These are phyloP conservation scores for Chionodraco myersi DNA, from an alignment of 2,113 vertebrate species.

Conservation along the genomic window DNA sequence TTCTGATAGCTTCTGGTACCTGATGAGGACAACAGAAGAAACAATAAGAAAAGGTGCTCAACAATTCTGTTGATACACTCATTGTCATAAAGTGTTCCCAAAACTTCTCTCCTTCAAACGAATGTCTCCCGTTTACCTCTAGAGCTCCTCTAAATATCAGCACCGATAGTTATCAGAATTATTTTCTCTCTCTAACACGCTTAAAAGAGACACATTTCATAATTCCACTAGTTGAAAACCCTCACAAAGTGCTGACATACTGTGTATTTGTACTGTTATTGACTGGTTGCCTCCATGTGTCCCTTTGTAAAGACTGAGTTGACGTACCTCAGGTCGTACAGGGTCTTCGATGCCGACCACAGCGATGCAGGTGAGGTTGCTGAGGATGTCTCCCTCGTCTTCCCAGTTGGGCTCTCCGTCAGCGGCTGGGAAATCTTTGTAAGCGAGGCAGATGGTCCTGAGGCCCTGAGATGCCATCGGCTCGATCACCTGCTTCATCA, in stretches of 20 bases:
- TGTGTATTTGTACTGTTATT: neutral
- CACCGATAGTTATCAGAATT: neutral
- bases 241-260: no score
- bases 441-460: constrained; percentile 96
- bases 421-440: constrained; percentile 90
- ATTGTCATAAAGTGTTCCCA: neutral
- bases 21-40: constrained; percentile 50
- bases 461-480: constrained; percentile 97
- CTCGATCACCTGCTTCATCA: constrained; percentile 94
- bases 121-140: neutral
- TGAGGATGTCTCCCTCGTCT: constrained; percentile 91
- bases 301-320: neutral
- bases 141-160: neutral
- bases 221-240: neutral
- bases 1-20: constrained; percentile 97
- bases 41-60: no score
- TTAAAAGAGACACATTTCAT: neutral
- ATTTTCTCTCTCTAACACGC: neutral
- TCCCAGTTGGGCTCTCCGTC: constrained; percentile 96
- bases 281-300: neutral
- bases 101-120: neutral
- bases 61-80: no score
- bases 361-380: constrained; percentile 92
- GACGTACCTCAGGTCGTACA: constrained; percentile 92
- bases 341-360: constrained; percentile 99